phyloP scores from a whole-genome alignment of 2,113 vertebrate species.

The Nycticorax nycticorax region DNA sequence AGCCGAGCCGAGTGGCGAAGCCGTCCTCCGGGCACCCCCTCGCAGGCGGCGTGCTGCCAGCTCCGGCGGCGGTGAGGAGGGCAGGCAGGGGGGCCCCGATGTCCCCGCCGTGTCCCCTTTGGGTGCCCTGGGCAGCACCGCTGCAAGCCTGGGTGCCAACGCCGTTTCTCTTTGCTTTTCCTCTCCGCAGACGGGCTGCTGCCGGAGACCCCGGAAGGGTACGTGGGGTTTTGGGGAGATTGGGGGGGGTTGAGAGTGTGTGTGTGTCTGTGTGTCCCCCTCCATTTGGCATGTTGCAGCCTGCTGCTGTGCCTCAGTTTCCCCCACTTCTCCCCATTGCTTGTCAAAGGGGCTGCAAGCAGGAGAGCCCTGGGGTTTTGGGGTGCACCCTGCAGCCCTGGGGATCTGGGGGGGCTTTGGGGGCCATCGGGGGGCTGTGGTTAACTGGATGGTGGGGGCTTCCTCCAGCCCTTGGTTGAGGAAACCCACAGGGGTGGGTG shows the following conservation, averaged over 20 bases:
- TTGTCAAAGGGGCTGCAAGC: neutral
- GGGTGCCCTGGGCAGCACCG: neutral
- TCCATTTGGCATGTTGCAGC: neutral
- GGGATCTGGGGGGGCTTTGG: neutral
- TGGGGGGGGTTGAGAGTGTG: no score
- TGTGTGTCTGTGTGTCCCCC: no score
- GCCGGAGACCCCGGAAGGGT: neutral
- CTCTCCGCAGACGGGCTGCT: neutral
- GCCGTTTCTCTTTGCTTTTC: neutral
- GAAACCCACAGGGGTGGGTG: no score
- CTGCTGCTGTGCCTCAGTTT: neutral
- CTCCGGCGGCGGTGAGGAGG: neutral
- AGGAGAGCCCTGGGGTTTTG: neutral
- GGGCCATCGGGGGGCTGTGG: neutral
- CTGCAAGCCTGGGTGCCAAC: neutral
- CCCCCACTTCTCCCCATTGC: neutral
- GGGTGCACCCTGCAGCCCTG: neutral
- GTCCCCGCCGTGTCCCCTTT: neutral
- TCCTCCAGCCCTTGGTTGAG: neutral
- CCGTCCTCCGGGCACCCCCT: neutral
- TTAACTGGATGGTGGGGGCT: neutral
- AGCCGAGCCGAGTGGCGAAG: neutral
- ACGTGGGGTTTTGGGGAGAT: neutral
- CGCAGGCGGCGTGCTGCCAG: neutral
- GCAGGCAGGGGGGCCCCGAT: accelerated